Evolutionary conservation across 2,797 vertebrate species (phyloP).

Genomic region (Darevskia nairensis): DNA sequence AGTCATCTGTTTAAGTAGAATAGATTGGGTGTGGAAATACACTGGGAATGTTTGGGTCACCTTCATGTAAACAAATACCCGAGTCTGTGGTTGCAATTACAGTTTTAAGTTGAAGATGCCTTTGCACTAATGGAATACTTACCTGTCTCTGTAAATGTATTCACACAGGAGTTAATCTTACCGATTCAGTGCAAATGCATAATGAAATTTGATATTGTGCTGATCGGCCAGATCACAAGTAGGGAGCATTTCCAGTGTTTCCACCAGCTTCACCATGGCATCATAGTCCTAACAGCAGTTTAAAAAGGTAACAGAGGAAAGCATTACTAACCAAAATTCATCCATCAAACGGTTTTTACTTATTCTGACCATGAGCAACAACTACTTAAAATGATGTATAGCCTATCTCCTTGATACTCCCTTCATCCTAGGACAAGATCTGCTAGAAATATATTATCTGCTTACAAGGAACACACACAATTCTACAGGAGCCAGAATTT

Average conservation of each 20-base stretch:
- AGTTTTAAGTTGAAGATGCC: not conserved
- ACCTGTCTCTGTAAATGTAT: not conserved
- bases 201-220: constrained; percentile 97
- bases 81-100: not conserved
- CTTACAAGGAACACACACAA: not conserved
- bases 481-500: not conserved
- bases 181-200: constrained; percentile 95
- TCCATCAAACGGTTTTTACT: not conserved
- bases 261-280: constrained; percentile 96
- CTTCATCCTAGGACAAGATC: not conserved
- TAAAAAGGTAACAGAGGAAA: constrained; percentile 18
- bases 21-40: not conserved
- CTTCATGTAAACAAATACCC: not conserved
- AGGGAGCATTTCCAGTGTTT: constrained; percentile 93
- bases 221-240: constrained; percentile 93
- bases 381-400: not conserved
- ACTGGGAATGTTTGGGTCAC: not conserved
- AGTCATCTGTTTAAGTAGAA: not conserved
- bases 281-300: constrained; percentile 88
- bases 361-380: not conserved
- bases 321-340: not conserved
- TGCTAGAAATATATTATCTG: not conserved
- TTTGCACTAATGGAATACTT: not conserved
- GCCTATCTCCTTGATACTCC: not conserved
- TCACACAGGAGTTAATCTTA: constrained; percentile 67